Base-by-base conservation (phyloP, 2,113 vertebrate species). In the Gambusia holbrooki region DNA sequence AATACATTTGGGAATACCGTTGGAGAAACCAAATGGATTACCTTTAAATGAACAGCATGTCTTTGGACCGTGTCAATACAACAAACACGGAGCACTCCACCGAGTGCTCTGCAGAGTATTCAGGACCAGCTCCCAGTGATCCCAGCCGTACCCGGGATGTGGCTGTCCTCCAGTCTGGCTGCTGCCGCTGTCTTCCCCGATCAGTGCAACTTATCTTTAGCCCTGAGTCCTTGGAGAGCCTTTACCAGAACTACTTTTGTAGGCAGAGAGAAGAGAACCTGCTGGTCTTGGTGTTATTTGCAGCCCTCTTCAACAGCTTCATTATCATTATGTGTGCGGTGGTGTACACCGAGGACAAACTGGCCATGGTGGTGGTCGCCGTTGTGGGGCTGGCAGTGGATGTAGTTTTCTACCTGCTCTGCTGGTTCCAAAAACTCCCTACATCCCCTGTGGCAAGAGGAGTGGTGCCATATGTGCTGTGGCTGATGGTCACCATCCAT, bases 181-280 rank as follows among this genome's bases (percentile, higher is more conserved):
- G 94, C 51, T 95, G 95, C 89, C 76, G 93, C 33, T 97, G 96
- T 71, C 88, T 97, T 12, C 97, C 96, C 1, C 93, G 93, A 6
- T 93, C 95, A 9, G 92, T 96, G 94, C 94, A 94, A 29, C 93
- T 97, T 77, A 95, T 94, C 35, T 98, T 98, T 33, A 79, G 94
- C 0, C 96, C 97, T 0, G 95, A 95, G 2, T 97, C 97, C 5
- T 69, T 98, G 82, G 97, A 99, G 89, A 94, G 92, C 76, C 95
- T 97, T 71, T 99, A 98, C 89, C 97, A 98, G 91, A 96, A 90
- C 29, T 99, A 99, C 84, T 98, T 98, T 90, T 93, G 95, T 0
- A 92, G 96, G 3, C 97, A 98, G 87, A 94, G 97, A 64, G 96
- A 96, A 0, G 97, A 97, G 64, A 97, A 96, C 33, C 89, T 98